Evolutionary conservation across 1,140 invertebrate genomes (phyloP).

Genomic region (Campodea augens): DNA sequence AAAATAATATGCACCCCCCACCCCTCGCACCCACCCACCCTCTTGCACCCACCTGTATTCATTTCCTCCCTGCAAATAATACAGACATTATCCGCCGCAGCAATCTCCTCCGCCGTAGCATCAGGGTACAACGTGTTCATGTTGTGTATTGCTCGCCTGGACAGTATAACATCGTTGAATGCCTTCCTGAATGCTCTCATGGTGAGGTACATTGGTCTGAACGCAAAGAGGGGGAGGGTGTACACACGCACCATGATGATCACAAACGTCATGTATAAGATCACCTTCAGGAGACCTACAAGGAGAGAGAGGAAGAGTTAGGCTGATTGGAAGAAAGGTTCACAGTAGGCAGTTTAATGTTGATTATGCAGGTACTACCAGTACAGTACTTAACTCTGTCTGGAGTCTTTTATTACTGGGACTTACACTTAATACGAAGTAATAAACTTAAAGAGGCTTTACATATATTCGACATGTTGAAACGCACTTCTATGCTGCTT

Average conservation of each 20-base stretch:
- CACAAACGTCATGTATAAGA: slow-evolving; percentile 86
- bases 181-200: slow-evolving; percentile 96
- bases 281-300: slow-evolving; percentile 51
- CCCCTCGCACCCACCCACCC: too few relatives aligned
- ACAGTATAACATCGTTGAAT: slow-evolving; percentile 92
- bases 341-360: neutral
- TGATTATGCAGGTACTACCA: too few relatives aligned
- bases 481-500: too few relatives aligned
- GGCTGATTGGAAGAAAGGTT: neutral
- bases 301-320: slow-evolving; percentile 13
- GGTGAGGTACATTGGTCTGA: slow-evolving; percentile 97
- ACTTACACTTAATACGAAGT: too few relatives aligned
- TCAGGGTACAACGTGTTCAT: slow-evolving; percentile 98
- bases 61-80: slow-evolving; percentile 97
- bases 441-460: too few relatives aligned
- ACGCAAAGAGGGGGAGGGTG: slow-evolving; percentile 92
- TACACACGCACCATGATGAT: slow-evolving; percentile 94
- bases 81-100: slow-evolving; percentile 92
- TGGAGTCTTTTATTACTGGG: too few relatives aligned
- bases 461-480: too few relatives aligned
- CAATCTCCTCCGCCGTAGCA: slow-evolving; percentile 81
- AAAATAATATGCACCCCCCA: too few relatives aligned
- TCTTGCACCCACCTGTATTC: slow-evolving; percentile 44
- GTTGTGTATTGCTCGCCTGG: slow-evolving; percentile 84
- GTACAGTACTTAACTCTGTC: too few relatives aligned